Conservation (phyloP, 2,888 invertebrate genomes). For the Charanyca ferruginea region DNA sequence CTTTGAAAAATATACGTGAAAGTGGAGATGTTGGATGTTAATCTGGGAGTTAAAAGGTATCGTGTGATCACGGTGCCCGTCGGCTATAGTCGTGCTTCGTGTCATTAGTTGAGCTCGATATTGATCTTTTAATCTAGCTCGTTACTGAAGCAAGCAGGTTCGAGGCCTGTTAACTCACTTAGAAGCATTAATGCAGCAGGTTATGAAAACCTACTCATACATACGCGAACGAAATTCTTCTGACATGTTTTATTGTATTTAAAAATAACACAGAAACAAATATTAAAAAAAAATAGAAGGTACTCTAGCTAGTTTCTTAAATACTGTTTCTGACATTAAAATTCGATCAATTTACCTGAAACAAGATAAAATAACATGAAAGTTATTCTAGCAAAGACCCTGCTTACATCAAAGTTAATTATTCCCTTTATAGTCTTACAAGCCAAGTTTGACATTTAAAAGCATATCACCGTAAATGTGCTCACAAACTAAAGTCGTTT, state of each 20-base stretch:
- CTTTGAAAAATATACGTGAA: slow-evolving; percentile 7
- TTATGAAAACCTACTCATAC: background rate
- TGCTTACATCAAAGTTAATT: slow-evolving; percentile 51
- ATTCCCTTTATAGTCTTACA: slow-evolving; percentile 46
- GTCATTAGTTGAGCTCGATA: slow-evolving; percentile 46
- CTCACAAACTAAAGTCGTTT: slow-evolving; percentile 58
- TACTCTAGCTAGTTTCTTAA: background rate
- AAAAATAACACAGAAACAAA: background rate
- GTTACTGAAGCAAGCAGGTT: slow-evolving; percentile 35
- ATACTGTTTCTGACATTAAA: slow-evolving; percentile 6
- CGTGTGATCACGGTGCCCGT: background rate
- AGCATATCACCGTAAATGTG: slow-evolving; percentile 52
- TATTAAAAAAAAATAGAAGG: background rate
- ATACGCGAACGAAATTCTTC: background rate
- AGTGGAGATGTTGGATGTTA: slow-evolving; percentile 1
- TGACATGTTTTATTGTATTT: background rate
- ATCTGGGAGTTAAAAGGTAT: slow-evolving; percentile 10
- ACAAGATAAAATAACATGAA: slow-evolving; percentile 33
- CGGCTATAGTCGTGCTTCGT: slow-evolving; percentile 27
- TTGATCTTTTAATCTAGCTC: slow-evolving; percentile 54
- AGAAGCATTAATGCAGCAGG: slow-evolving; percentile 8
- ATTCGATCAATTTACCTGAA: slow-evolving; percentile 18
- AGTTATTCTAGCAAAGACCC: slow-evolving; percentile 31
- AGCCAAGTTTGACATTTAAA: slow-evolving; percentile 54
- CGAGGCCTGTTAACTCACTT: slow-evolving; percentile 19